Evolutionary conservation across 2,888 invertebrate species (phyloP), one percentile per base, ranked within the genome.

Genomic region (Phytoseiulus persimilis): DNA sequence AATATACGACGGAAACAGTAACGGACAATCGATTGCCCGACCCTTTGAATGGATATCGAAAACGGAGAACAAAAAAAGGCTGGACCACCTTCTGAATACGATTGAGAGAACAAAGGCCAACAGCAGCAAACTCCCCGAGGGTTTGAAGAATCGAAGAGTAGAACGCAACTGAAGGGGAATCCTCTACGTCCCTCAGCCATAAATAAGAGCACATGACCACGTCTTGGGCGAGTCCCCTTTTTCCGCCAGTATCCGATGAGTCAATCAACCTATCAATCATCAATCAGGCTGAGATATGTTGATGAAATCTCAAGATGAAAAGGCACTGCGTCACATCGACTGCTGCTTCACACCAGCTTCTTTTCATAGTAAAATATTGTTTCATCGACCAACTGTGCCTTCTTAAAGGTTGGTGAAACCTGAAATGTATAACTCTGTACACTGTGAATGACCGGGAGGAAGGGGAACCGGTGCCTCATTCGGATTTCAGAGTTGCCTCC

Each of bases 201-300:
- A 3, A 39, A 39, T 39, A 39, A 3, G 39, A 39, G 9, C 9
- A 3, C 9, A 39, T 39, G 5, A 9, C 9, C 5, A 39, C 9
- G 3, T 6, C 39, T 39, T 39, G 9, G 39, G 5, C 39, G 39
- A 23, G 65, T 18, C 18, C 65, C 11, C 18, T 65, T 28, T 18
- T 65, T 18, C 65, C 2, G 1, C 65, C 28, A 23, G 5, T 65
- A 14, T 28, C 18, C 65, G 18, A 65, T 65, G 65, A 65, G 65
- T 65, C 65, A 65, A 23, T 65, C 65, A 65, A 65, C 65, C 65
- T 14, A 65, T 65, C 65, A 65, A 65, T 65, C 65, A 65, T 65
- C 65, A 65, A 65, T 65, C 65, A 65, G 65, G 65, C 65, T 65
- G 65, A 65, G 65, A 65, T 65, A 65, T 65, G 65, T 65, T 65